These are phyloP conservation scores for Loriculus beryllinus DNA, from an alignment of 2,797 vertebrate genomes.

Conservation along the genomic window DNA sequence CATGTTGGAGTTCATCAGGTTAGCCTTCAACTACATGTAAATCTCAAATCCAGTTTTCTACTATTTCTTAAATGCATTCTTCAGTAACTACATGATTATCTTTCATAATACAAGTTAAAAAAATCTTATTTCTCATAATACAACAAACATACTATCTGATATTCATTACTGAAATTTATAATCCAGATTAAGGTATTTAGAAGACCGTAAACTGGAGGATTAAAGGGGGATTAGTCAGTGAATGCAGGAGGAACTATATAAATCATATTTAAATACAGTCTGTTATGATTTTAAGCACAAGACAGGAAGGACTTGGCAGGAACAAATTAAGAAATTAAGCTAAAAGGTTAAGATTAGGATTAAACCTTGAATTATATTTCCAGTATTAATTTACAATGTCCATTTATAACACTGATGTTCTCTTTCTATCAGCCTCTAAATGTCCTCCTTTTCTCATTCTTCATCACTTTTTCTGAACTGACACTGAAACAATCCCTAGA, in stretches of 20 bases:
- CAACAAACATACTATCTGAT: background rate
- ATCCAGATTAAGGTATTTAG: constrained; percentile 16
- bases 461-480: background rate
- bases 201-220: constrained; percentile 5
- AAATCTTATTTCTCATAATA: background rate
- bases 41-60: background rate
- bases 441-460: background rate
- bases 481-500: constrained; percentile 27
- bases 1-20: background rate
- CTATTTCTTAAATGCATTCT: background rate
- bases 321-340: background rate
- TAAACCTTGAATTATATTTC: background rate
- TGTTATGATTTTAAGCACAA: background rate
- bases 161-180: constrained; percentile 3
- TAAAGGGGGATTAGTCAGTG: background rate
- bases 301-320: background rate
- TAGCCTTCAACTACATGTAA: background rate
- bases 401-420: background rate
- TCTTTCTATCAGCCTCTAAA: background rate
- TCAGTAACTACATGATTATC: background rate
- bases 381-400: background rate
- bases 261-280: background rate
- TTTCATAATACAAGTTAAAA: background rate
- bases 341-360: background rate
- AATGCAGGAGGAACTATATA: background rate